Percentiles rank a stretch among this genome's conserved stretches.
These are phyloP conservation scores for Hiodon alosoides DNA, from an alignment of 2,113 vertebrate genomes.

Conservation along the genomic window DNA sequence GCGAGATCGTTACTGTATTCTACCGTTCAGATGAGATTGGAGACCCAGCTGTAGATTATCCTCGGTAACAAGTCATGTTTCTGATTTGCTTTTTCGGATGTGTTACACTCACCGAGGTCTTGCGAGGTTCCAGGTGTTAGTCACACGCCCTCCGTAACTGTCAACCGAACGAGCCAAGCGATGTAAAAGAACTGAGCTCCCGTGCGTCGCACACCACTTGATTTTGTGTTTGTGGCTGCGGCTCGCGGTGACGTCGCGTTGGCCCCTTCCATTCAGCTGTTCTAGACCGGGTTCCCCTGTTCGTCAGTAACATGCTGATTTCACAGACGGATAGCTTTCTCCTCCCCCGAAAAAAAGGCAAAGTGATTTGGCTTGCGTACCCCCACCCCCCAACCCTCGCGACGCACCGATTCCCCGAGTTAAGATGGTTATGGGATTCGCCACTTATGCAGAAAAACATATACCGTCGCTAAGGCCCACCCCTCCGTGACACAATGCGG, in stretches of 20 bases:
- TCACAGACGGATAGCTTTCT: slow-evolving; percentile 38
- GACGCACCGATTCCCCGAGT: slow-evolving; percentile 29
- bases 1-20: background rate
- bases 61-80: slow-evolving; percentile 1
- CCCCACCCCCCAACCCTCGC: slow-evolving; percentile 40
- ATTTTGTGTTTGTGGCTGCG: slow-evolving; percentile 59
- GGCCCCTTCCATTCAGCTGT: slow-evolving; percentile 64
- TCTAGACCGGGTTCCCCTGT: slow-evolving; percentile 39
- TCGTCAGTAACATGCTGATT: slow-evolving; percentile 28
- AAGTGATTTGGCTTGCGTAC: slow-evolving; percentile 36
- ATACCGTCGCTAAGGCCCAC: slow-evolving; percentile 54
- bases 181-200: slow-evolving; percentile 52
- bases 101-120: slow-evolving; percentile 25
- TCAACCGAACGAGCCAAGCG: slow-evolving; percentile 40
- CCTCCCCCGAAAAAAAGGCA: slow-evolving; percentile 35
- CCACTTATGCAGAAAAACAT: slow-evolving; percentile 58
- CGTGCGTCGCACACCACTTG: slow-evolving; percentile 45
- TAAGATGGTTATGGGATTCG: slow-evolving; percentile 42
- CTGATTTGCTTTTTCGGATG: slow-evolving; percentile 1
- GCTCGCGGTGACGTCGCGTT: slow-evolving; percentile 63
- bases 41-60: background rate
- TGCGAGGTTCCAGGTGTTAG: slow-evolving; percentile 33
- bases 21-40: background rate
- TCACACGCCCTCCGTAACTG: slow-evolving; percentile 37
- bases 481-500: slow-evolving; percentile 56